phyloP scores from a whole-genome alignment of 2,113 vertebrate species.

The Catharus bicknelli region DNA sequence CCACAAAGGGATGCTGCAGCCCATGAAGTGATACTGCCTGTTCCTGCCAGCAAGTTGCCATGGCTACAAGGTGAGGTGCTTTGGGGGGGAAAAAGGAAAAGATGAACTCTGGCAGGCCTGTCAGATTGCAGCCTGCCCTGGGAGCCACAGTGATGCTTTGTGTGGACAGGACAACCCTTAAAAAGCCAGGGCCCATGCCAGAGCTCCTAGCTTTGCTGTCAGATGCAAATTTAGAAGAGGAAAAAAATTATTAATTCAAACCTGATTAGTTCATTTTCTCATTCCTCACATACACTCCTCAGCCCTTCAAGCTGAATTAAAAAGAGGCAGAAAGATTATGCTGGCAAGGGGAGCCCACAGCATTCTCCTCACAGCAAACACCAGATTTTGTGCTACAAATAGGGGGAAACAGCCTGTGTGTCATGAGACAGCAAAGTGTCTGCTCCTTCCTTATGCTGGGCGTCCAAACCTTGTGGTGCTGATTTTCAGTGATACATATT shows the following conservation, averaged over 20 bases:
- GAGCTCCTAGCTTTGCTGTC: neutral
- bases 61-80: slow-evolving; percentile 70
- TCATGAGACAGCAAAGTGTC: neutral
- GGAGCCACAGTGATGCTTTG: neutral
- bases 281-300: neutral
- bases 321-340: neutral
- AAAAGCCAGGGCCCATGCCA: neutral
- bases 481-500: neutral
- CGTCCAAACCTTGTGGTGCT: neutral
- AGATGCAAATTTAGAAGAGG: neutral
- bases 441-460: neutral
- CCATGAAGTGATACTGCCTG: neutral
- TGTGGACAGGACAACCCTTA: neutral
- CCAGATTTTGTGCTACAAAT: neutral
- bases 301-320: slow-evolving; percentile 20
- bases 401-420: neutral
- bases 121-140: slow-evolving; percentile 44
- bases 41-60: slow-evolving; percentile 61
- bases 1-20: neutral
- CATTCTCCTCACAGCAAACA: neutral
- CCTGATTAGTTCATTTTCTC: neutral
- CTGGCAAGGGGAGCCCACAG: neutral
- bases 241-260: neutral
- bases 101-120: slow-evolving; percentile 51
- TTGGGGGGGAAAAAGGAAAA: neutral